Base-by-base conservation (phyloP, 2,888 invertebrate genomes). In the Lasioglossum morio region DNA sequence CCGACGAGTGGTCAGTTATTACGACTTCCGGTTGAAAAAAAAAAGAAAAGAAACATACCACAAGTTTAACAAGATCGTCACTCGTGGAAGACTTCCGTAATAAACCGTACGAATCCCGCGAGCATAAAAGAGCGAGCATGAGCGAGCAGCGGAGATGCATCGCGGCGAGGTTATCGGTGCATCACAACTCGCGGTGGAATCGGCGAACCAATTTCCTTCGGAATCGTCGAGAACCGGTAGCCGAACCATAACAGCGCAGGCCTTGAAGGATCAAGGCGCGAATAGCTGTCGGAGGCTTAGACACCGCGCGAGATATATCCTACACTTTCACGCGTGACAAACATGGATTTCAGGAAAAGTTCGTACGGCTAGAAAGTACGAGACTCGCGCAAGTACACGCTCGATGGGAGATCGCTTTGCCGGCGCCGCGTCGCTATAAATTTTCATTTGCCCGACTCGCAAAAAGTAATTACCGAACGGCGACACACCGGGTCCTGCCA, bases 291-390 rank as follows among this genome's bases (percentile, higher is more conserved):
- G 46, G n/a, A n/a, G 27, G 43, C 72, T 40, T 12, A 3, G 30
- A 30, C 57, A 12, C 10, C 14, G n/a, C 14, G 34, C 5, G 69
- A 2, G 34, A 1, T 34, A 34, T 34, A 80, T 74, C 69, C 63
- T 75, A 37, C 48, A 83, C 83, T 83, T 81, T 83, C 83, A 72
- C 83, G 66, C n/a, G 81, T 40, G 75, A 81, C 83, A 76, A 83
- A 83, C 81, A 76, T 75, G 81, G 76, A 43, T 83, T 72, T 81
- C 53, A 76, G 53, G 81, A 81, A 76, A 81, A 81, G 81, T 76
- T 76, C 5, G 30, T 63, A 37, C 82, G 34, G 34, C 34, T 83
- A 83, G 83, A 83, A 83, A 83, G 83, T 83, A n/a, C 43, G 63
- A 23, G 63, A 23, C 46, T 23, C 23, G 60, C 46, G 16, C 46